These are phyloP conservation scores for Seira ritae DNA, from an alignment of 2,888 invertebrate genomes.

Conservation along the genomic window DNA sequence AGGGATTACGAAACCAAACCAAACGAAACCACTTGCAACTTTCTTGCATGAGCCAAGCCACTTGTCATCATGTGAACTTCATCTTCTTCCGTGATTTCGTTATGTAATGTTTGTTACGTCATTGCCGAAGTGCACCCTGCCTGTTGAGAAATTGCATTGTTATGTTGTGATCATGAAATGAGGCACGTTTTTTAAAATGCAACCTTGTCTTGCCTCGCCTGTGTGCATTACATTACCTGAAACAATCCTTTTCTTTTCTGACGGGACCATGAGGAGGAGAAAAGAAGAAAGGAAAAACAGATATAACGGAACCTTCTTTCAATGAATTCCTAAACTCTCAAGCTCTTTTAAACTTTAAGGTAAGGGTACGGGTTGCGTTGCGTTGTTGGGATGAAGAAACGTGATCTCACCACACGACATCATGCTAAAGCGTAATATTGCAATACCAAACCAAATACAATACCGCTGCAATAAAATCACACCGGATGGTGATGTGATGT, in stretches of 20 bases:
- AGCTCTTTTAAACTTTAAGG: conserved; percentile 30
- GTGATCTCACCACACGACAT: conserved; percentile 15
- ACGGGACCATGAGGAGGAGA: conserved; percentile 29
- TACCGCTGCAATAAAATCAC: not conserved
- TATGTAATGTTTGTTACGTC: no score
- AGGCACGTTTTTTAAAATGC: conserved; percentile 14
- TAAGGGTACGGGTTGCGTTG: not conserved
- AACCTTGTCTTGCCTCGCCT: no score
- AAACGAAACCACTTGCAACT: no score
- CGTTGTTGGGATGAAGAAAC: not conserved
- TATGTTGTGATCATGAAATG: not conserved
- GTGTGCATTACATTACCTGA: no score
- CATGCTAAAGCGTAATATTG: not conserved
- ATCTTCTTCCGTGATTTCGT: no score
- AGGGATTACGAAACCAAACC: no score
- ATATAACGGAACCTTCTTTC: conserved; percentile 53
- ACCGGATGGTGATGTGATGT: not conserved
- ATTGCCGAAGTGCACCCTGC: no score
- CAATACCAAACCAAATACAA: not conserved
- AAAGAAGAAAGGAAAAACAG: conserved; percentile 55
- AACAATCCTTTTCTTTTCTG: not conserved
- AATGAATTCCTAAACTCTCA: not conserved
- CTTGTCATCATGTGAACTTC: no score
- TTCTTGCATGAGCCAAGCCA: no score
- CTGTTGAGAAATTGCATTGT: conserved; percentile 8